phyloP scores from a whole-genome alignment of 2,888 invertebrate species.

The Ornithoptera alexandrae region DNA sequence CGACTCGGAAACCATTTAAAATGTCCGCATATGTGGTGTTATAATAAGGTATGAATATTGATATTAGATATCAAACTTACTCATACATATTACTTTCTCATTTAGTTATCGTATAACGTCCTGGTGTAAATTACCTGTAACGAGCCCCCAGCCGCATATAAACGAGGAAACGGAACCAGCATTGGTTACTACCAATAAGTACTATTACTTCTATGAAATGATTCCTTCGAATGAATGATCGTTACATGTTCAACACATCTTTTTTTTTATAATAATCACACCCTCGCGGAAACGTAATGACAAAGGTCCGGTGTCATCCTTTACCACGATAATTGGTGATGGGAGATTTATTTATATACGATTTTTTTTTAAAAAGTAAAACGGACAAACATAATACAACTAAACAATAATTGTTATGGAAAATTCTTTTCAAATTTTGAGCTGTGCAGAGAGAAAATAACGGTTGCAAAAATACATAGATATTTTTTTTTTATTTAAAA shows the following conservation, averaged over 20 bases:
- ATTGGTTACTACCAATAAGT: background rate
- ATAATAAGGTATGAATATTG: background rate
- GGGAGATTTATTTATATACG: no score
- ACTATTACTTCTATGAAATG: background rate
- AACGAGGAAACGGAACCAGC: background rate
- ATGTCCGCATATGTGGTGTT: background rate
- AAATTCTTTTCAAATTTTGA: no score
- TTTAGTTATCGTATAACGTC: background rate
- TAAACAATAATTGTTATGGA: no score
- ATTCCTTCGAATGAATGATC: background rate
- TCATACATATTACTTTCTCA: background rate
- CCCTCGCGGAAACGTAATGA: no score
- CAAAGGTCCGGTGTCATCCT: no score
- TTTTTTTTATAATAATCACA: background rate
- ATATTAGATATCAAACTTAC: background rate
- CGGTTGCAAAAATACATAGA: no score
- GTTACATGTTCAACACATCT: background rate
- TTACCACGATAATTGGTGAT: no score
- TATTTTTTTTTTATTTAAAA: no score
- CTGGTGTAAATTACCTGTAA: background rate
- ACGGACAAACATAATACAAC: no score
- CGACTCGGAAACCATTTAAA: background rate
- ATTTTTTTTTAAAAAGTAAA: no score
- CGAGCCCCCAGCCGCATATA: background rate
- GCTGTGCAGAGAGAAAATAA: no score